Evolutionary conservation across 2,797 vertebrate genomes (phyloP).

Genomic region (Octomys mimax): DNA sequence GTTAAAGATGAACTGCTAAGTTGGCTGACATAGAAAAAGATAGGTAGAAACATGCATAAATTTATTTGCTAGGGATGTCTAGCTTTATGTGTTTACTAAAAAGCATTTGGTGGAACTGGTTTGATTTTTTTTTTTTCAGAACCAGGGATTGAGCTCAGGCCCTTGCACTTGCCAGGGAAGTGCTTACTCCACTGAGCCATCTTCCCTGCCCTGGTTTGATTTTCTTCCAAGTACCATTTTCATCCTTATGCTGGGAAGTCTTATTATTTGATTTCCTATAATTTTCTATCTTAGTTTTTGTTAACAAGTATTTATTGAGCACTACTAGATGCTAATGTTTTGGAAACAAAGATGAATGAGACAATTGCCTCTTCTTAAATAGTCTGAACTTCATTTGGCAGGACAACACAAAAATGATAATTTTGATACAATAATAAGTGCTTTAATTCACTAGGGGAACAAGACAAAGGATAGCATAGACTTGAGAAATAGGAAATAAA

Average conservation of each 20-base stretch:
- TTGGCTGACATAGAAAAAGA: neutral
- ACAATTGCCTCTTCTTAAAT: neutral
- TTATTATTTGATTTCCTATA: constrained; percentile 10
- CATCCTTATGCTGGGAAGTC: neutral
- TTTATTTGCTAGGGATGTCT: neutral
- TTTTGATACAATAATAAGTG: constrained; percentile 4
- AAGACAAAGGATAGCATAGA: neutral
- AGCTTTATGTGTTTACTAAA: neutral
- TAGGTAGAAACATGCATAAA: neutral
- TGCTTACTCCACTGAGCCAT: no score
- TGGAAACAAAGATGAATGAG: neutral
- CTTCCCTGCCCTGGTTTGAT: neutral
- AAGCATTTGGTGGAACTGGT: neutral
- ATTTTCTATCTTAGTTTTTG: neutral
- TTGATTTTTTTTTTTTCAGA: neutral
- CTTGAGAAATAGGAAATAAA: neutral
- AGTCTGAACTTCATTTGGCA: neutral
- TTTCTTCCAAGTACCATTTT: constrained; percentile 22
- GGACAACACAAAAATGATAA: neutral
- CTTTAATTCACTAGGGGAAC: neutral
- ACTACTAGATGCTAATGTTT: constrained; percentile 30
- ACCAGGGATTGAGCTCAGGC: no score
- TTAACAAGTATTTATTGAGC: constrained; percentile 15
- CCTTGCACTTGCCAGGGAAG: no score
- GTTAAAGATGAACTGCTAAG: neutral